Evolutionary conservation across 2,888 invertebrate genomes (phyloP), one percentile per base, ranked within the genome.

Genomic region (Enchytraeus crypticus): DNA sequence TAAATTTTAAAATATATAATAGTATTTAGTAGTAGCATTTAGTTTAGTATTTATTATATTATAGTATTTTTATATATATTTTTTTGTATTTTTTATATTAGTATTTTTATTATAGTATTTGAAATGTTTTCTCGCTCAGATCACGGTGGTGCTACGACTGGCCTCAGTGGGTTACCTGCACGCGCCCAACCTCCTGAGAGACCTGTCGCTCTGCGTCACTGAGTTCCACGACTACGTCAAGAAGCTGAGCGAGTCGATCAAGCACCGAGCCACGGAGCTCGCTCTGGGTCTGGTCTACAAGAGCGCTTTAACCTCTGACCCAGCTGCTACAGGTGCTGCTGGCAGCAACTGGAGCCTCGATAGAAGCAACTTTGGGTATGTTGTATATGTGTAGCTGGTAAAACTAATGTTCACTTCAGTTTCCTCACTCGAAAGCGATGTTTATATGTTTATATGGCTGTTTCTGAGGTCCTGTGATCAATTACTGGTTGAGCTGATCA

Each of bases 151-250:
- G 73, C 73, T 87, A 67, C 83, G 86, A 73, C 88, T 92, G 85
- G 92, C 91, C 1, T 89, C 91, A 43, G 88, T 95, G 61, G 90
- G 90, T 85, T 95, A 93, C 81, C 90, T 90, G 3, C 95, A 96
- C 80, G 91, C 90, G 57, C 89, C 91, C 0, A 85, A 87, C 67
- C 86, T 95, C 74, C 83, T 95, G 59, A 84, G 85, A 34, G 93
- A 93, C 78, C 81, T 95, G 63, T 87, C 88, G 71, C 88, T 88
- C 45, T 95, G 93, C 78, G 88, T 90, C 14, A 87, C 88, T 18
- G 90, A 92, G 81, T 92, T 93, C 79, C 88, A 89, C 76, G 89
- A 90, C 76, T 92, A 92, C 80, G 82, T 89, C 69, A 86, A 88
- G 59, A 87, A 88, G 76, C 83, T 92, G 67, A 90, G 91, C 18